Evolutionary conservation across 2,113 vertebrate species (phyloP), one percentile per base, ranked within the genome.

Genomic region (Sinocyclocheilus rhinocerous): DNA sequence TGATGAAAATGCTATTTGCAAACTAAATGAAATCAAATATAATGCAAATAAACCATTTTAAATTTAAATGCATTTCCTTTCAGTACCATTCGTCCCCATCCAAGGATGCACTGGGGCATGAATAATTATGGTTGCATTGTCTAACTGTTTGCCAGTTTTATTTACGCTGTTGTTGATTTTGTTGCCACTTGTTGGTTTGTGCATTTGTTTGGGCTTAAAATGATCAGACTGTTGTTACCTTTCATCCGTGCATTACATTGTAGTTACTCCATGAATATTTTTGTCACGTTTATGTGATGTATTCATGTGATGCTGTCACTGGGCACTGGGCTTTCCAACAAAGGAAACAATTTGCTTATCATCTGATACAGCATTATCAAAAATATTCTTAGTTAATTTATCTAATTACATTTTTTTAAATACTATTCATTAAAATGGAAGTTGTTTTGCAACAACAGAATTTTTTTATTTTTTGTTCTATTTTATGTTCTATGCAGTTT

Each of bases 11-110:
- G 67, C 29, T 9, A 36, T 9, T 9, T 4, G 7, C 15, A 70
- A 16, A 36, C 3, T 9, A 26, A 10, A n/a, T 33, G 12, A 11
- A 48, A 48, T 48, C 10, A 3, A 48, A 48, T 3, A 48, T n/a
- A 48, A 48, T 76, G 73, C 12, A 76, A 76, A 76, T 33, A 26
- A 75, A 11, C 70, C 13, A 9, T 73, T 73, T 63, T n/a, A 76
- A 52, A 76, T 50, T 26, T 26, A 29, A n/a, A 52, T 52, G 22
- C 42, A 26, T 29, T 52, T 24, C n/a, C 73, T n/a, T 73, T 45
- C 10, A 45, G 11, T 73, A 5, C 11, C 70, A 42, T 45, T 45
- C 2, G 36, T 73, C 20, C 70, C 20, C 22, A 24, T 39, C 33
- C 69, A 33, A 75, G 72, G 6, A 5, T 75, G 39, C 72, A 75